Percentiles rank a stretch among this genome's conserved stretches.
Conservation (phyloP, 2,797 vertebrate genomes). For the Schizopygopsis pylzovi region DNA sequence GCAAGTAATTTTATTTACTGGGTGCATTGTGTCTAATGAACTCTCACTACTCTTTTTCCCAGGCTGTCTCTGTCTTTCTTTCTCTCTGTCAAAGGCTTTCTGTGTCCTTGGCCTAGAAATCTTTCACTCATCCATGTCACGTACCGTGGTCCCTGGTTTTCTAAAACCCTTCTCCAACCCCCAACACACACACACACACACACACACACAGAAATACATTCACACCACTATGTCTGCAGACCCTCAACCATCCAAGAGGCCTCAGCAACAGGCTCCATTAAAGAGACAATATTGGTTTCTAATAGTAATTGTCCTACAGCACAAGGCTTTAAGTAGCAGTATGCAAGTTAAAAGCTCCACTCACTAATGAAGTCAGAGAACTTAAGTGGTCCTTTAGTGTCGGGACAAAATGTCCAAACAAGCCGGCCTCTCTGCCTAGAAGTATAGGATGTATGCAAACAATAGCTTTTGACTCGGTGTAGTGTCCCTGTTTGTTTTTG, state of each 20-base stretch:
- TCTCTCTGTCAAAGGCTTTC: conserved; percentile 56
- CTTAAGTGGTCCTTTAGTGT: conserved; percentile 78
- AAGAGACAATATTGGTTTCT: conserved; percentile 76
- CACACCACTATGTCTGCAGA: conserved; percentile 59
- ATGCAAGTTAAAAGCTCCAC: conserved; percentile 73
- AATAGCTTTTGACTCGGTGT: conserved; percentile 80
- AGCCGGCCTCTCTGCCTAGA: conserved; percentile 73
- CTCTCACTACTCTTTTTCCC: conserved; percentile 45
- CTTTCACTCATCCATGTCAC: conserved; percentile 60
- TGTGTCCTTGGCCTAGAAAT: conserved; percentile 63
- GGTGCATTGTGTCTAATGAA: conserved; percentile 56
- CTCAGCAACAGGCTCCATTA: conserved; percentile 76
- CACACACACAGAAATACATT: conserved; percentile 33
- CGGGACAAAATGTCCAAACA: conserved; percentile 84
- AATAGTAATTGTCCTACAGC: conserved; percentile 76
- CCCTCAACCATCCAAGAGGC: conserved; percentile 61
- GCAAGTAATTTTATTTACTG: conserved; percentile 61
- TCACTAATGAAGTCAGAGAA: conserved; percentile 79
- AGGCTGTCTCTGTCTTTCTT: conserved; percentile 53
- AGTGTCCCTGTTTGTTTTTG: conserved; percentile 75
- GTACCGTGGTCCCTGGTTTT: conserved; percentile 52
- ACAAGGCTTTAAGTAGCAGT: conserved; percentile 72
- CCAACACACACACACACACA: conserved; percentile 50
- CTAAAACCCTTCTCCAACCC: conserved; percentile 49
- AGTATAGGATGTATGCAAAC: conserved; percentile 74